A percentile compares a stretch with the other conserved stretches of the same genome.
These are phyloP conservation scores for Octodon degus DNA, from an alignment of 2,113 vertebrate genomes.

Conservation along the genomic window DNA sequence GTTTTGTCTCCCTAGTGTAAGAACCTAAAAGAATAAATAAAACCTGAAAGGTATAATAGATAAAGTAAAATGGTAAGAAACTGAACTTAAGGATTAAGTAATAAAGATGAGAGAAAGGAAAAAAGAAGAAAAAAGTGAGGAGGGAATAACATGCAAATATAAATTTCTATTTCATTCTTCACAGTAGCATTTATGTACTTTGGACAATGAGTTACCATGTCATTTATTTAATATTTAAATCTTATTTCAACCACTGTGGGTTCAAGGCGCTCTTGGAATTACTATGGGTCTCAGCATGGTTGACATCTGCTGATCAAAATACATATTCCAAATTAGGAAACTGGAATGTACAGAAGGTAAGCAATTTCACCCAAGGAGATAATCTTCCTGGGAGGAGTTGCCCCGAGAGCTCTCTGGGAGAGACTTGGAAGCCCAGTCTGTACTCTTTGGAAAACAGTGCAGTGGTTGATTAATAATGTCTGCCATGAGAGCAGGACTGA, in stretches of 20 bases:
- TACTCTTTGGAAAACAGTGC: not conserved
- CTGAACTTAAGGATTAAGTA: too few relatives aligned
- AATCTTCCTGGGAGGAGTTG: not conserved
- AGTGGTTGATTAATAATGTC: not conserved
- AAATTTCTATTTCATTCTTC: slow-evolving; percentile 16
- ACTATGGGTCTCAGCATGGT: not conserved
- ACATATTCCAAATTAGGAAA: not conserved
- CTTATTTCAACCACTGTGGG: not conserved
- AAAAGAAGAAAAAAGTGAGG: too few relatives aligned
- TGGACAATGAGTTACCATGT: not conserved
- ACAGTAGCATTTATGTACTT: not conserved
- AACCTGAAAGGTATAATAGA: too few relatives aligned
- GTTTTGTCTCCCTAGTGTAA: too few relatives aligned
- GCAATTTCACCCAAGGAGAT: not conserved
- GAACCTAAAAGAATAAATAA: too few relatives aligned
- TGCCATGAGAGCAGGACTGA: not conserved
- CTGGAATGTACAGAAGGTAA: not conserved
- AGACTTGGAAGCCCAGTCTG: not conserved
- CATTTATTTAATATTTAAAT: slow-evolving; percentile 36
- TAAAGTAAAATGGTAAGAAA: too few relatives aligned
- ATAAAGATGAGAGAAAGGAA: too few relatives aligned
- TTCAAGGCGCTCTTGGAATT: not conserved
- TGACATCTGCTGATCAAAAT: slow-evolving; percentile 2
- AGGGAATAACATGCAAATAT: not conserved
- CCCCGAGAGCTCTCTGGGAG: not conserved